phyloP scores from a whole-genome alignment of 2,113 vertebrate species.

The Otolemur garnettii region DNA sequence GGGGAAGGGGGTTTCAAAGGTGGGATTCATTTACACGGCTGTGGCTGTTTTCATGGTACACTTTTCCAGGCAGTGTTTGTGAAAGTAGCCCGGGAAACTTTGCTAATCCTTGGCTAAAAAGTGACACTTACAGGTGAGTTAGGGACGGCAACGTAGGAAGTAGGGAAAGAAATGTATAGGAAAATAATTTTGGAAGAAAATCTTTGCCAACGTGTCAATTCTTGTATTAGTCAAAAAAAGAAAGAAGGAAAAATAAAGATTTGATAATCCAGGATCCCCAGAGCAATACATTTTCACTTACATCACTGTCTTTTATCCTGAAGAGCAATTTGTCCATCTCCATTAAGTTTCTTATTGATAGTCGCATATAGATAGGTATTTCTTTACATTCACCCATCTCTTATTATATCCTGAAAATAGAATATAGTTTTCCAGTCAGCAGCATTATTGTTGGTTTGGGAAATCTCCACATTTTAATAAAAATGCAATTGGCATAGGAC shows the following conservation, averaged over 20 bases:
- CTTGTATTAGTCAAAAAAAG: not conserved
- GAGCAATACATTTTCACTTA: not conserved
- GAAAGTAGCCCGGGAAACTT: not conserved
- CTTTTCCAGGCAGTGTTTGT: not conserved
- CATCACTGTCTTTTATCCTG: not conserved
- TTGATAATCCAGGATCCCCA: constrained; percentile 18
- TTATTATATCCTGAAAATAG: constrained; percentile 29
- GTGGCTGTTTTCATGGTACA: not conserved
- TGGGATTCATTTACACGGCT: not conserved
- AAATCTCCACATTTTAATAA: constrained; percentile 39
- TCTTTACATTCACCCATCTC: constrained; percentile 44
- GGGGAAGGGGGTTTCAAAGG: constrained; percentile 54
- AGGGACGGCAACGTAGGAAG: not conserved
- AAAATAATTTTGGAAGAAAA: constrained; percentile 32
- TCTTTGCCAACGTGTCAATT: constrained; percentile 58
- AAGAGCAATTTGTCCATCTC: constrained; percentile 20
- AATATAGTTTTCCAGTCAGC: not conserved
- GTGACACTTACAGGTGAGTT: not conserved
- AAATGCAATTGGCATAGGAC: not conserved
- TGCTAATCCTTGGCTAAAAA: not conserved
- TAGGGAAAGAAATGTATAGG: not conserved
- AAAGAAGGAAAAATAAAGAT: not conserved
- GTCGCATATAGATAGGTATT: constrained; percentile 11
- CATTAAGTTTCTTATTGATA: constrained; percentile 57
- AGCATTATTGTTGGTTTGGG: not conserved